Percentiles rank a stretch among this genome's conserved stretches.
Conservation (phyloP, 1,140 invertebrate genomes). For the Trichogramma pretiosum region DNA sequence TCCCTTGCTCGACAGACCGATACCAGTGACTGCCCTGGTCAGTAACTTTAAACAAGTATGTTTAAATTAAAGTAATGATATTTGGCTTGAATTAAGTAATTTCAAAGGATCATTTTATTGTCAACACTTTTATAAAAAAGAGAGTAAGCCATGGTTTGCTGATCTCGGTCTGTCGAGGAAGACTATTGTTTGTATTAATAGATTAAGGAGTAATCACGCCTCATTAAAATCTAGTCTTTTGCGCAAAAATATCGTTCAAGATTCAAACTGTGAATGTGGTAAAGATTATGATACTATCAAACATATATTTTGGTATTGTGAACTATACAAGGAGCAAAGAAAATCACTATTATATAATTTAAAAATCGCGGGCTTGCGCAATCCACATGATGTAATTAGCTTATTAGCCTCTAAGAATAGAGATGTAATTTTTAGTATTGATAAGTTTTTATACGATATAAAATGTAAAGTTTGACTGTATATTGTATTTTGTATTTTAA, state of each 20-base stretch:
- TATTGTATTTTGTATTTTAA: no score
- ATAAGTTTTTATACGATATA: no score
- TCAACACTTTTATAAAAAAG: neutral
- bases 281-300: no score
- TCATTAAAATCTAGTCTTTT: neutral
- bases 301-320: no score
- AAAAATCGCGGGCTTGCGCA: no score
- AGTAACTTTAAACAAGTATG: neutral
- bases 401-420: no score
- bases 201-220: neutral
- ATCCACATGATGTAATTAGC: no score
- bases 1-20: neutral
- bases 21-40: constrained; percentile 1
- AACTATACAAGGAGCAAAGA: no score
- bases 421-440: no score
- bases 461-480: no score
- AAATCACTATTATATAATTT: no score
- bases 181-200: neutral
- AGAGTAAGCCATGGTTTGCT: neutral
- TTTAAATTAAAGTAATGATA: neutral
- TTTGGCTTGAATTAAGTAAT: neutral
- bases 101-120: neutral
- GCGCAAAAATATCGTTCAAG: neutral
- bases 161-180: neutral
- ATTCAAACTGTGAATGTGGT: no score